Base-by-base conservation (phyloP, 2,888 invertebrate species). In the Corbicula japonica region DNA sequence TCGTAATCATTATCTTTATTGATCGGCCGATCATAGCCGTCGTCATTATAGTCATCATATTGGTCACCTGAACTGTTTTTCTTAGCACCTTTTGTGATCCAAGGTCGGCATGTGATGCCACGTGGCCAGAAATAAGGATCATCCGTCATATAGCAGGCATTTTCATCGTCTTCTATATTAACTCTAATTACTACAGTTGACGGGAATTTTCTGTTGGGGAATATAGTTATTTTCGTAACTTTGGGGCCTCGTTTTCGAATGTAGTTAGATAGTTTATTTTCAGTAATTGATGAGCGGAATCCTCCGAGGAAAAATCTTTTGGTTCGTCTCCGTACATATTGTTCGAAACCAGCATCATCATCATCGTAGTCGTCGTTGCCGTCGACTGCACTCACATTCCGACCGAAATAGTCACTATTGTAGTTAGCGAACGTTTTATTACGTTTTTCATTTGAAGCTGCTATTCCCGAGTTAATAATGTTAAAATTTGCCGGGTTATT, bases 81-180 rank as follows among this genome's bases (percentile, higher is more conserved):
- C n/a, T n/a, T n/a, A n/a, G n/a, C n/a, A n/a, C n/a, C n/a, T n/a
- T n/a, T n/a, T n/a, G n/a, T n/a, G n/a, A n/a, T n/a, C 62, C 62
- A 62, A 23, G 46, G 28, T 44, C 62, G 23, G 30, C 62, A 46
- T 18, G 44, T 35, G 18, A 62, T 30, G 5, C 62, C 62, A 12
- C 30, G 18, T 15, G 62, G 62, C 62, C 62, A 62, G 30, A 62
- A 62, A 5, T 26, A n/a, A n/a, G n/a, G 4, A 32, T 58, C 34
- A 3, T 32, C 32, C 10, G 32, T 2, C 21, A 50, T 8, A 50
- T 26, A 15, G 23, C 28, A 8, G 10, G 50, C 50, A 26, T 50
- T 50, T 23, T 26, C 50, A 15, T 50, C 50, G n/a, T 58, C 58
- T 58, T 58, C 58, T 10, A 58, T n/a, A 30, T 58, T 58, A 2